Evolutionary conservation across 2,888 invertebrate species (phyloP).

Genomic region (Halocaridina rubra): DNA sequence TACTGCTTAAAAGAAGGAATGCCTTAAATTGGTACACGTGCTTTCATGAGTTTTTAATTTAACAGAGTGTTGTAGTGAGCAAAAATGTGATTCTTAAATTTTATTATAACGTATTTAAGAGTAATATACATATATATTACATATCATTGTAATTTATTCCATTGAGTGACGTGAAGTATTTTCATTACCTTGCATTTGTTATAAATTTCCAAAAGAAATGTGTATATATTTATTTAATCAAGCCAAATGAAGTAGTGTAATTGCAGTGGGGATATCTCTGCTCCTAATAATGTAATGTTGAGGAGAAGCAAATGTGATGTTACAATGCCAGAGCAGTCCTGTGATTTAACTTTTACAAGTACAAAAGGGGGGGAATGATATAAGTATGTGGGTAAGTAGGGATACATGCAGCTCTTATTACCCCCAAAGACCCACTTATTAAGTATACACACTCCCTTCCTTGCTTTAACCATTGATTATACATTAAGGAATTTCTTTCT

Average conservation of each 20-base stretch:
- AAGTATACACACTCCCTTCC: slow-evolving; percentile 57
- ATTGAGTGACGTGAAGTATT: too few relatives aligned
- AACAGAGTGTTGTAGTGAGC: too few relatives aligned
- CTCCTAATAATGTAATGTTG: slow-evolving; percentile 25
- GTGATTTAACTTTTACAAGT: slow-evolving; percentile 58
- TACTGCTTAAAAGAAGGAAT: too few relatives aligned
- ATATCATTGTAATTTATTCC: too few relatives aligned
- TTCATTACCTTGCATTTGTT: neutral
- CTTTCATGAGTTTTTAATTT: too few relatives aligned
- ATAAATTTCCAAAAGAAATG: neutral
- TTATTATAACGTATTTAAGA: too few relatives aligned
- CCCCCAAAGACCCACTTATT: slow-evolving; percentile 53
- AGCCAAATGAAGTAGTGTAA: neutral
- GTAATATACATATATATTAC: too few relatives aligned
- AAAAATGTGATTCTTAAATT: too few relatives aligned
- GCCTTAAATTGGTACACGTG: too few relatives aligned
- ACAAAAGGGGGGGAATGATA: slow-evolving; percentile 58
- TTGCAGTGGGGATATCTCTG: slow-evolving; percentile 36
- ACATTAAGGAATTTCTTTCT: slow-evolving; percentile 56
- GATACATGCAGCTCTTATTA: slow-evolving; percentile 45
- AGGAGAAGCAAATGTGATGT: slow-evolving; percentile 57
- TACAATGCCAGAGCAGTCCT: slow-evolving; percentile 59
- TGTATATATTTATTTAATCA: neutral
- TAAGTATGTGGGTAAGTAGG: slow-evolving; percentile 42
- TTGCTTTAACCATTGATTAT: slow-evolving; percentile 60